phyloP scores from a whole-genome alignment of 2,113 vertebrate genomes.

The Sterna hirundo region DNA sequence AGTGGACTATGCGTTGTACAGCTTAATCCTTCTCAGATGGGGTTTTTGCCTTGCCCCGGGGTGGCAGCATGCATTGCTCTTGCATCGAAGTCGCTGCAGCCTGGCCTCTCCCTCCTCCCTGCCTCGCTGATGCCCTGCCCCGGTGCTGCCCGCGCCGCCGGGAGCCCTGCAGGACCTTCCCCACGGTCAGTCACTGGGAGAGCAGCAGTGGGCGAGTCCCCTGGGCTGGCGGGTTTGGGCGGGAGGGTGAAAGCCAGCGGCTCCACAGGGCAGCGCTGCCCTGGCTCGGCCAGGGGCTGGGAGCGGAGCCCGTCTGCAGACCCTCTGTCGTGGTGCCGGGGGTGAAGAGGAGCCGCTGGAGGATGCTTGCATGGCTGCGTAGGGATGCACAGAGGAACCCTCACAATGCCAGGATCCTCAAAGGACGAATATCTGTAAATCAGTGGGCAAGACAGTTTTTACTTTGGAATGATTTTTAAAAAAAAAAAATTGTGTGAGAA shows the following conservation, averaged over 20 bases:
- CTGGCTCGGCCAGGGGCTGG: accelerated
- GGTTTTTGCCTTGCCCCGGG: not conserved
- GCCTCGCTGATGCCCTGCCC: not conserved
- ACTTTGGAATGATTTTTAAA: not conserved
- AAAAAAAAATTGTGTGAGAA: not conserved
- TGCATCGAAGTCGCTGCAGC: not conserved
- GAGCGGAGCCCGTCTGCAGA: accelerated
- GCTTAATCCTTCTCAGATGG: not conserved
- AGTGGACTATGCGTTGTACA: not conserved
- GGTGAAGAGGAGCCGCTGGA: not conserved
- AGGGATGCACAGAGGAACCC: not conserved
- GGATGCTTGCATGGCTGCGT: not conserved
- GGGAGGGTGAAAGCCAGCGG: not conserved
- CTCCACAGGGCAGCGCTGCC: not conserved
- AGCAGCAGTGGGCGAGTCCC: not conserved
- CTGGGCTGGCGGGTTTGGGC: accelerated
- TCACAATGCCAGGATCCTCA: not conserved
- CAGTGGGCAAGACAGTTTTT: not conserved
- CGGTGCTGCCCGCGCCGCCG: accelerated
- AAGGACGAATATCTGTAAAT: not conserved
- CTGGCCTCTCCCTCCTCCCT: too few relatives aligned
- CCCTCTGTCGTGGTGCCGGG: not conserved
- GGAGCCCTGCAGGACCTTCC: not conserved
- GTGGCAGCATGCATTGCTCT: not conserved
- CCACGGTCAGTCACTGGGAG: not conserved